A percentile compares a stretch with the other conserved stretches of the same genome.
Conservation (phyloP, 1,140 invertebrate genomes). For the Cydia amplana region DNA sequence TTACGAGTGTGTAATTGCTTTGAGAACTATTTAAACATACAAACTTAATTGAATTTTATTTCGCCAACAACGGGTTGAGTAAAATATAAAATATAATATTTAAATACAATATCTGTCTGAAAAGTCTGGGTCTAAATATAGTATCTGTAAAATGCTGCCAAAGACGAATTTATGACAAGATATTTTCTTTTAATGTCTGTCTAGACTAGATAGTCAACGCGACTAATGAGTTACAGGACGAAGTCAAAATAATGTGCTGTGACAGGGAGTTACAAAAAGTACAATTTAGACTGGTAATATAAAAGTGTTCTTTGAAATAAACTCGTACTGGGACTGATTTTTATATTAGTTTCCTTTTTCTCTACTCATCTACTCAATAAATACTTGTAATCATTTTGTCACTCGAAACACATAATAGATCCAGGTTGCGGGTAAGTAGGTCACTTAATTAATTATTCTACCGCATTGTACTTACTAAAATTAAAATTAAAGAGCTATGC, state of each 20-base stretch:
- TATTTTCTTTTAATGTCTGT: neutral
- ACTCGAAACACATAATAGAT: too few species aligned
- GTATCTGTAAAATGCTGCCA: slow-evolving; percentile 2
- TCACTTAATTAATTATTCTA: too few species aligned
- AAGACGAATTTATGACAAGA: neutral
- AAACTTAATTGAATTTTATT: neutral
- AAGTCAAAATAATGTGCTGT: neutral
- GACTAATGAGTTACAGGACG: neutral
- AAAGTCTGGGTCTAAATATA: neutral
- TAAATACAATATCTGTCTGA: neutral
- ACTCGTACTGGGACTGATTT: neutral
- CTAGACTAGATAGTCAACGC: neutral
- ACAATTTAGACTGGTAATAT: neutral
- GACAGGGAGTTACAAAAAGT: neutral
- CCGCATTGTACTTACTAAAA: too few species aligned
- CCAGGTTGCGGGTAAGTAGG: too few species aligned
- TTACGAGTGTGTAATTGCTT: neutral
- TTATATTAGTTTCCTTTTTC: neutral
- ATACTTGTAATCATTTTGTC: too few species aligned
- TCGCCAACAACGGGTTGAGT: neutral
- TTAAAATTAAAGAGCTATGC: too few species aligned
- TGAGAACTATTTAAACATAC: neutral
- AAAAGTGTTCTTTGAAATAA: neutral
- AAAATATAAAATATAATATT: neutral
- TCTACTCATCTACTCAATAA: too few species aligned